phyloP scores from a whole-genome alignment of 2,888 invertebrate genomes.

The Lithophane socia region DNA sequence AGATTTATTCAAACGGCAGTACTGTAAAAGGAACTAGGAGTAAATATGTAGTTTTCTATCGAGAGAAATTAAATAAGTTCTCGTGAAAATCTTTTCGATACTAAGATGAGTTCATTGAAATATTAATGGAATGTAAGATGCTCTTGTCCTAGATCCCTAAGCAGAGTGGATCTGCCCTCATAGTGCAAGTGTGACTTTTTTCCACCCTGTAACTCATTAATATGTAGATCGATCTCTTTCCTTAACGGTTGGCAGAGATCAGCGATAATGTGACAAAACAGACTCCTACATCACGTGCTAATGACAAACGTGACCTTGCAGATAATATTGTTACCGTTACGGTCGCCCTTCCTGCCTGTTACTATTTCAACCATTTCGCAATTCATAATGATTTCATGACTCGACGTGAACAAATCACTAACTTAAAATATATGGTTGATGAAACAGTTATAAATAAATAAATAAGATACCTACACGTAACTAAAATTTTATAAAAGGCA shows the following conservation, averaged over 20 bases:
- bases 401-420: slow-evolving; percentile 33
- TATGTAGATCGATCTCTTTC: slow-evolving; percentile 46
- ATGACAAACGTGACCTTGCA: slow-evolving; percentile 55
- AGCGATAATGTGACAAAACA: slow-evolving; percentile 48
- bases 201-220: slow-evolving; percentile 27
- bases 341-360: slow-evolving; percentile 46
- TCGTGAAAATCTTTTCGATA: slow-evolving; percentile 4
- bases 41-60: not conserved
- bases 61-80: not conserved
- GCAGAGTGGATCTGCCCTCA: not conserved
- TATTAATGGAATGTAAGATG: slow-evolving; percentile 30
- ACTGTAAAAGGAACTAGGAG: not conserved
- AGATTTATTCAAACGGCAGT: slow-evolving; percentile 12
- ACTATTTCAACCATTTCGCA: slow-evolving; percentile 44
- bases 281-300: slow-evolving; percentile 39
- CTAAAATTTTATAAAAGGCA: not conserved
- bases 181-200: slow-evolving; percentile 39
- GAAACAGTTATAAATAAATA: slow-evolving; percentile 10
- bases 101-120: slow-evolving; percentile 10
- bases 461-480: not conserved
- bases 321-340: slow-evolving; percentile 47
- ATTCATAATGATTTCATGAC: slow-evolving; percentile 34
- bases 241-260: slow-evolving; percentile 21
- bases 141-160: slow-evolving; percentile 37
- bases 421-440: not conserved